Percentiles rank a stretch among this genome's conserved stretches.
Conservation (phyloP, 2,797 vertebrate genomes). For the Hydrolagus colliei region DNA sequence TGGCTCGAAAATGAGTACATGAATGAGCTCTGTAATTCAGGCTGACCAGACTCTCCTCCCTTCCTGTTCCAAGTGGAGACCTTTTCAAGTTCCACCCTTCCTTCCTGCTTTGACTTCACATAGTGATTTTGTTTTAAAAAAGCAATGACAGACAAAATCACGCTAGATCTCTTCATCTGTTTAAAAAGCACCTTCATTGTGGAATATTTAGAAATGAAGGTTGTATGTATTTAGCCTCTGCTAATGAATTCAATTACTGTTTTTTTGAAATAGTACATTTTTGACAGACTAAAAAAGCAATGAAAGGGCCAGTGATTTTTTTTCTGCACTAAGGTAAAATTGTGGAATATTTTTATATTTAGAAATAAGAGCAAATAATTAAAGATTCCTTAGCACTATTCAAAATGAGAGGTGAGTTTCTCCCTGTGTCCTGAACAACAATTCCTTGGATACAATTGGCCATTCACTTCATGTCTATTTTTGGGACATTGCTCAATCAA, state of each 20-base stretch:
- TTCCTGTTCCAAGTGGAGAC: conserved; percentile 74
- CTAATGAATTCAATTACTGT: background rate
- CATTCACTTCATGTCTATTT: too few relatives aligned
- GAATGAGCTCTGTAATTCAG: conserved; percentile 74
- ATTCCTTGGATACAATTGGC: too few relatives aligned
- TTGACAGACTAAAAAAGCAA: background rate
- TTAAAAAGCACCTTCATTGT: background rate
- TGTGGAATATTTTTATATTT: background rate
- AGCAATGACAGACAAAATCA: background rate
- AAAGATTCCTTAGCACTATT: background rate
- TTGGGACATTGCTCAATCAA: too few relatives aligned
- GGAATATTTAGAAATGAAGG: background rate
- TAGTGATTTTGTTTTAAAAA: conserved; percentile 31
- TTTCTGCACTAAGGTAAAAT: background rate
- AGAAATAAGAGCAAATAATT: background rate
- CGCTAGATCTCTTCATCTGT: background rate
- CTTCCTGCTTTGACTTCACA: conserved; percentile 64
- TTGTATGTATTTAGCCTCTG: background rate
- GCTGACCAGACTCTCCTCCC: conserved; percentile 72
- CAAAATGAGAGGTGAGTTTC: too few relatives aligned
- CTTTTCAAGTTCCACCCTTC: conserved; percentile 69
- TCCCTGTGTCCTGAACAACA: too few relatives aligned
- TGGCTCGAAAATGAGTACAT: conserved; percentile 64
- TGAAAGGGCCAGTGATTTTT: background rate
- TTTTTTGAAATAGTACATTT: background rate